A percentile compares a stretch with the other conserved stretches of the same genome.
Conservation (phyloP, 2,113 vertebrate genomes). For the Sinosuthora webbiana region DNA sequence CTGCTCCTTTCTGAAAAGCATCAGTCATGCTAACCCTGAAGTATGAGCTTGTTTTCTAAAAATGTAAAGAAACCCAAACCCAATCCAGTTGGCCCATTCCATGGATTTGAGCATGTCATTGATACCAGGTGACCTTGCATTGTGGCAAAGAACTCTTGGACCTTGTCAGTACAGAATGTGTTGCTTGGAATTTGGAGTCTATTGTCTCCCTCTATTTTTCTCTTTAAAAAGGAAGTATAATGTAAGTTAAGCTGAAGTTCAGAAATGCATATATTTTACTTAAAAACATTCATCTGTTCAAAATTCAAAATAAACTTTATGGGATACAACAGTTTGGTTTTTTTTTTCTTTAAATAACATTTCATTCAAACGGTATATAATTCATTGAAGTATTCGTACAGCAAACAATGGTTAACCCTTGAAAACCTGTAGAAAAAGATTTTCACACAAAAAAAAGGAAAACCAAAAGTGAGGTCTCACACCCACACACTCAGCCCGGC, state of each 20-base stretch:
- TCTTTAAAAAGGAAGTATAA: slow-evolving; percentile 78
- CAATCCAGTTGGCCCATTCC: slow-evolving; percentile 23
- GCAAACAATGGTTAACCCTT: slow-evolving; percentile 84
- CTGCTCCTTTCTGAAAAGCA: neutral
- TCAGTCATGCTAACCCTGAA: slow-evolving; percentile 2
- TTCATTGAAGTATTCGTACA: slow-evolving; percentile 80
- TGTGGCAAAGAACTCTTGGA: slow-evolving; percentile 45
- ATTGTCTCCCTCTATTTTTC: neutral
- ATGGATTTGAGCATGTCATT: neutral
- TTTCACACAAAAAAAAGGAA: slow-evolving; percentile 73
- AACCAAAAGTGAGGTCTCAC: slow-evolving; percentile 79
- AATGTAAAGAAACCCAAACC: neutral
- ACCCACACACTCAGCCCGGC: slow-evolving; percentile 46
- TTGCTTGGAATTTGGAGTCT: slow-evolving; percentile 55
- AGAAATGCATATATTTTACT: slow-evolving; percentile 89
- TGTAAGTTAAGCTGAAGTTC: slow-evolving; percentile 81
- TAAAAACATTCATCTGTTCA: slow-evolving; percentile 87
- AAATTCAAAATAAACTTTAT: slow-evolving; percentile 86
- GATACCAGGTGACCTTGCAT: slow-evolving; percentile 8
- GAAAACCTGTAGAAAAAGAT: slow-evolving; percentile 84
- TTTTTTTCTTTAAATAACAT: slow-evolving; percentile 83
- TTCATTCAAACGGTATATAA: slow-evolving; percentile 86
- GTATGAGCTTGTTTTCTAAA: slow-evolving; percentile 23
- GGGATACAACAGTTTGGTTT: slow-evolving; percentile 81
- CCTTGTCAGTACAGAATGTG: slow-evolving; percentile 48